phyloP scores from a whole-genome alignment of 1,140 invertebrate species.

The Drosophila asahinai region DNA sequence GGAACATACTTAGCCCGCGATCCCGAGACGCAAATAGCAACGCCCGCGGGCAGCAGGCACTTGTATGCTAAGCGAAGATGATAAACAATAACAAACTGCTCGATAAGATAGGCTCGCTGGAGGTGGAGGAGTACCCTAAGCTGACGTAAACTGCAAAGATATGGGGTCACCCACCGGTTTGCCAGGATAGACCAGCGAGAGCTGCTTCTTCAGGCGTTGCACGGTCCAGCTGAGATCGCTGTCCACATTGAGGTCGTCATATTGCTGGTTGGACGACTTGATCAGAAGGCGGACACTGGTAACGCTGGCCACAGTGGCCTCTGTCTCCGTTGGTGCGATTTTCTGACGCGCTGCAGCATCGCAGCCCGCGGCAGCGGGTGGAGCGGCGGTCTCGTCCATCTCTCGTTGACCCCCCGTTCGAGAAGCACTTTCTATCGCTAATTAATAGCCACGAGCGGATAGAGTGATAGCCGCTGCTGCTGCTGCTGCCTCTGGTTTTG shows the following conservation, averaged over 20 bases:
- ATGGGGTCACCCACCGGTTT: constrained; percentile 91
- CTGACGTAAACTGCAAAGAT: constrained; percentile 32
- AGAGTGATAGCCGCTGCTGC: constrained; percentile 3
- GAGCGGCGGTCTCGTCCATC: constrained; percentile 69
- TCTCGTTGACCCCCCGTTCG: constrained; percentile 32
- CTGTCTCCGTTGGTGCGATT: constrained; percentile 23
- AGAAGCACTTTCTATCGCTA: constrained; percentile 51
- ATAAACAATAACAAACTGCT: constrained; percentile 47
- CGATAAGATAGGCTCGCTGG: constrained; percentile 31
- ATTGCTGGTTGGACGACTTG: constrained; percentile 95
- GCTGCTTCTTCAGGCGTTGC: constrained; percentile 91
- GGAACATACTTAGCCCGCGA: background rate
- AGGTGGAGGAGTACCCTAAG: background rate
- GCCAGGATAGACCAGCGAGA: constrained; percentile 93
- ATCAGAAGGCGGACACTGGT: constrained; percentile 88
- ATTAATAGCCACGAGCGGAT: constrained; percentile 51
- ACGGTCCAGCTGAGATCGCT: constrained; percentile 95
- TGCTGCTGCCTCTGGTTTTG: constrained; percentile 7
- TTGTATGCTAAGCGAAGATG: constrained; percentile 28
- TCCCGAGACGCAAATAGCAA: constrained; percentile 60
- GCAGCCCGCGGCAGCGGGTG: constrained; percentile 72
- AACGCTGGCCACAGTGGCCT: constrained; percentile 6
- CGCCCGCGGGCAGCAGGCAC: constrained; percentile 4
- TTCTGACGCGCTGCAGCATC: constrained; percentile 69
- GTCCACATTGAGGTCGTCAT: constrained; percentile 93